These are phyloP conservation scores for Notiomystis cincta DNA, from an alignment of 2,113 vertebrate species.

Conservation along the genomic window DNA sequence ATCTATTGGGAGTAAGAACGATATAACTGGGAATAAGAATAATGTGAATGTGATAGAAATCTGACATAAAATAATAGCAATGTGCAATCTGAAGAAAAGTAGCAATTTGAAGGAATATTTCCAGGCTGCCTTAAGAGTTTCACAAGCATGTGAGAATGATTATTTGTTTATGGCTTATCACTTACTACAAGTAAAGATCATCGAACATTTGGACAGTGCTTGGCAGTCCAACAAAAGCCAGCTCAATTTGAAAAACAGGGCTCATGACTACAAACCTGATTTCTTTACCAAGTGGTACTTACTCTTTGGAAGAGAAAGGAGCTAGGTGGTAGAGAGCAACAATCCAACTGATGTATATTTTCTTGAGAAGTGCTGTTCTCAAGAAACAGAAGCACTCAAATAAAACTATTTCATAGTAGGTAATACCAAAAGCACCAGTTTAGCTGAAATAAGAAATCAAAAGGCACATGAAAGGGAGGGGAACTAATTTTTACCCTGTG, in stretches of 20 bases:
- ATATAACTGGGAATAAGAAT: not conserved
- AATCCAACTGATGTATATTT: not conserved
- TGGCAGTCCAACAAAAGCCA: not conserved
- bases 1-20: not conserved
- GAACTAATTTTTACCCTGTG: not conserved
- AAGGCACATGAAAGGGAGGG: not conserved
- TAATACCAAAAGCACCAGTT: not conserved
- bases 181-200: not conserved
- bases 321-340: not conserved
- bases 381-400: not conserved
- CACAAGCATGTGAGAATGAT: not conserved
- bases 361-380: not conserved
- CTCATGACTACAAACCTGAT: not conserved
- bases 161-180: not conserved
- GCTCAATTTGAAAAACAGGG: not conserved
- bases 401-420: not conserved
- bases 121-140: not conserved
- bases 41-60: not conserved
- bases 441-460: not conserved
- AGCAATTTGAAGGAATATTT: not conserved
- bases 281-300: not conserved
- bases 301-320: not conserved
- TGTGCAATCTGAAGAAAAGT: not conserved
- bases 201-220: not conserved
- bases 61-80: not conserved